Conservation (phyloP, 1,140 invertebrate genomes). For the Schlechtendalia chinensis region DNA sequence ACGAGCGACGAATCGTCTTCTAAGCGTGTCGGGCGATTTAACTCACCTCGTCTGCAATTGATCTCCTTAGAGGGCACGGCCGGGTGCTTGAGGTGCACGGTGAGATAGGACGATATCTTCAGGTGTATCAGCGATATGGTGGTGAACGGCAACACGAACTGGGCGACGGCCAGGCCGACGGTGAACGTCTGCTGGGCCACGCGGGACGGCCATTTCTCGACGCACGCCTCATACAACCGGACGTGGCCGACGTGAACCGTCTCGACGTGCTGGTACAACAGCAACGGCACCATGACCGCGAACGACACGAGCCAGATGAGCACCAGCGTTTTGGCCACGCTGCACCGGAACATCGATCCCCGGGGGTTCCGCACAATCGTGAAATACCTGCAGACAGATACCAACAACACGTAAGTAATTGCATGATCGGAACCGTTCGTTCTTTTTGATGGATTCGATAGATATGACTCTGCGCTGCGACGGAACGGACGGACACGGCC, state of each 20-base stretch:
- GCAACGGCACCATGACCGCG: conserved; percentile 58
- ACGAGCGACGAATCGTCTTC: too few species aligned
- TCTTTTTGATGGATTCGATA: too few species aligned
- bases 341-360: conserved; percentile 53
- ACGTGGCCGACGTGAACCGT: conserved; percentile 55
- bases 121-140: conserved; percentile 60
- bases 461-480: too few species aligned
- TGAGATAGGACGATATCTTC: conserved; percentile 58
- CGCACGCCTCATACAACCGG: conserved; percentile 56
- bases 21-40: too few species aligned
- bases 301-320: conserved; percentile 62
- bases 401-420: too few species aligned
- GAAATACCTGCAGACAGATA: conserved; percentile 54
- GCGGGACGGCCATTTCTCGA: conserved; percentile 57
- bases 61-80: conserved; percentile 52
- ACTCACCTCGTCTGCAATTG: conserved; percentile 53
- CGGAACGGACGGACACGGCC: too few species aligned
- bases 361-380: conserved; percentile 59
- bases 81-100: conserved; percentile 52
- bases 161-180: conserved; percentile 56
- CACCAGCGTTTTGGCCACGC: conserved; percentile 55
- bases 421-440: too few species aligned
- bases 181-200: conserved; percentile 55
- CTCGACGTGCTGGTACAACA: conserved; percentile 59
- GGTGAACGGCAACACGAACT: conserved; percentile 61